Base-by-base conservation (phyloP, 2,113 vertebrate genomes). In the Cynocephalus volans region DNA sequence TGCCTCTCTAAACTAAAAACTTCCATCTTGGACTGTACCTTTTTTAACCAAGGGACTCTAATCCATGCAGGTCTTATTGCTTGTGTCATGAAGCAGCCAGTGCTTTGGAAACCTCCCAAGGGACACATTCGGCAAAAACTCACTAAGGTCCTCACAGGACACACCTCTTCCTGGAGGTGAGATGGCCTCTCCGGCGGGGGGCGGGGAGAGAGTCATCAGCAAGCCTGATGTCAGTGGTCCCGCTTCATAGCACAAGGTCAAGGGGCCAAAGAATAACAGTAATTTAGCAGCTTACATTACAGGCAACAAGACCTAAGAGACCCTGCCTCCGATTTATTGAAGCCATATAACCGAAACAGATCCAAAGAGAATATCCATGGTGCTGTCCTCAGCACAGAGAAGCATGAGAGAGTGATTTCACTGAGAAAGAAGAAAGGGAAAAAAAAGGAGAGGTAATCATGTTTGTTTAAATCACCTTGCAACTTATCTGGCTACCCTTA, bases 1-100 rank as follows among this genome's bases (percentile, higher is more conserved):
- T 0, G 0, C 26, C n/a, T 93, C 54, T 41, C 52, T 11, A 33
- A 12, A 67, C 14, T 31, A 23, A 21, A 54, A 4, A n/a, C 9
- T 52, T 73, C 26, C 14, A 26, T 62, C 58, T 23, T n/a, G 23
- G 45, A 41, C 33, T 48, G 0, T n/a, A 23, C 28, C 82, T 64
- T 41, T 70, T 54, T 73, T 17, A n/a, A 0, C 0, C 6, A 5
- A 36, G 21, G 12, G 19, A 33, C 28, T 50, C 11, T 0, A 5
- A n/a, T n/a, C 50, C 28, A 17, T 1, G 10, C 10, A 18, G 28
- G 72, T 19, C 52, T 33, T 28, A 21, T 60, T 31, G 17, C 26
- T 72, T 23, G 1, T 0, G 11, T 9, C 33, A 54, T 4, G 60
- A 45, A 48, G 36, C 2, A 18, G 36, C 4, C 12, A 13, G 9